phyloP scores from a whole-genome alignment of 30 jellyfish, hydroid and myxozoan species.

The Aurelia sp. region DNA sequence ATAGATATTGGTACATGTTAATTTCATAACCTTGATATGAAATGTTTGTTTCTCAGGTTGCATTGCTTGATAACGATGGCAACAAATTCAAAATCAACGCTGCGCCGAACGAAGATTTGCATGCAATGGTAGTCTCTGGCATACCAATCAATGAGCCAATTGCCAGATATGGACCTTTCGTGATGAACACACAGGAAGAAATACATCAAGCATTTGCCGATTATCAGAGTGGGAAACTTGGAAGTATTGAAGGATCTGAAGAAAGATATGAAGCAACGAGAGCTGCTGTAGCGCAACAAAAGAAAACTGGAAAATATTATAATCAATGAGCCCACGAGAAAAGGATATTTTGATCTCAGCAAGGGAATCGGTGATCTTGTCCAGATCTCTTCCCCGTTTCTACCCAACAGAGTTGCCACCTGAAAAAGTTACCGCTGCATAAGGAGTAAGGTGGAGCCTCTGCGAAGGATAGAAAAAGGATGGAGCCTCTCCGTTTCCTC shows the following conservation, averaged over 20 bases:
- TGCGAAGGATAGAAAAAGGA: too few species aligned
- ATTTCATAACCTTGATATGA: neutral
- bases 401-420: too few species aligned
- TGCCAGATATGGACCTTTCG: slow-evolving; percentile 96
- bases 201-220: slow-evolving; percentile 92
- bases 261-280: slow-evolving; percentile 86
- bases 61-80: slow-evolving; percentile 66
- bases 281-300: slow-evolving; percentile 88
- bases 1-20: too few species aligned
- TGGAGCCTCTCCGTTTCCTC: too few species aligned
- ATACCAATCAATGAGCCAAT: slow-evolving; percentile 92
- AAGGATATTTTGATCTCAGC: too few species aligned
- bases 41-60: slow-evolving; percentile 63
- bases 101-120: slow-evolving; percentile 52
- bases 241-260: slow-evolving; percentile 94
- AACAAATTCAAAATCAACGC: slow-evolving; percentile 65
- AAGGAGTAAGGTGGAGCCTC: too few species aligned
- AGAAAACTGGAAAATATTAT: slow-evolving; percentile 69
- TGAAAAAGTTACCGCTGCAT: too few species aligned
- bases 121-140: slow-evolving; percentile 84
- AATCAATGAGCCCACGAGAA: slow-evolving; percentile 1
- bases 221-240: slow-evolving; percentile 91
- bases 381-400: too few species aligned
- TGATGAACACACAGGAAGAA: slow-evolving; percentile 91
- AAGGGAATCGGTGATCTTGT: too few species aligned